Base-by-base conservation (phyloP, 2,888 invertebrate genomes). In the Lottia scabra region DNA sequence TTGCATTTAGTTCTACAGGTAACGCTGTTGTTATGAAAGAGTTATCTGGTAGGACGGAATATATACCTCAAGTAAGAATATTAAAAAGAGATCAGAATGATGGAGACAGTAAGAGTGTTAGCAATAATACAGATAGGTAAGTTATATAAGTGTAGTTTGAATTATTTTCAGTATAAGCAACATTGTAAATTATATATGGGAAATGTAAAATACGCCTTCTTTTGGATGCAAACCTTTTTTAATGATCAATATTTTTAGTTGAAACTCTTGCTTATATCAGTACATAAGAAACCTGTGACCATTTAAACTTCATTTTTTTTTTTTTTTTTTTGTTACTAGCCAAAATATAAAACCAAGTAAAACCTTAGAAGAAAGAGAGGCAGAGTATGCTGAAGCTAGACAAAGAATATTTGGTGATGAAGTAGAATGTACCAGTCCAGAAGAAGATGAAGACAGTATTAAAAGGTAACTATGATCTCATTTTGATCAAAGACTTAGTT, bases 331-430 rank as follows among this genome's bases (percentile, higher is more conserved):
- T 46, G 23, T 13, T 46, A 15, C 13, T 5, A 67, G 56, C 23
- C 56, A 56, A 56, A 23, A 19, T 44, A 69, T 75, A 45, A 80
- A 85, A 73, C 88, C 87, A 65, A 90, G 92, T 48, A 90, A 93
- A 79, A 89, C 88, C 10, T 78, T 89, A 44, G 87, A 90, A 76
- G 88, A 98, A 92, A 92, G 97, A 83, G 96, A 97, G 90, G 95
- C 96, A 87, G 97, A 96, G 87, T 98, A 98, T 88, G 96, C 96
- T 16, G 95, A 96, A 89, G 97, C 97, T 26, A 92, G 97, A 80
- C 92, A 95, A 79, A 92, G 97, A 87, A 97, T 98, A 90, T 91
- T 97, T 82, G 97, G 97, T 23, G 77, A 79, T 67, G 70, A 76
- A 27, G 79, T 77, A 19, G 71, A 63, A 3, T 43, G 73, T 13